Evolutionary conservation across 2,797 vertebrate genomes (phyloP).

Genomic region (Hippopotamyrus pictus): DNA sequence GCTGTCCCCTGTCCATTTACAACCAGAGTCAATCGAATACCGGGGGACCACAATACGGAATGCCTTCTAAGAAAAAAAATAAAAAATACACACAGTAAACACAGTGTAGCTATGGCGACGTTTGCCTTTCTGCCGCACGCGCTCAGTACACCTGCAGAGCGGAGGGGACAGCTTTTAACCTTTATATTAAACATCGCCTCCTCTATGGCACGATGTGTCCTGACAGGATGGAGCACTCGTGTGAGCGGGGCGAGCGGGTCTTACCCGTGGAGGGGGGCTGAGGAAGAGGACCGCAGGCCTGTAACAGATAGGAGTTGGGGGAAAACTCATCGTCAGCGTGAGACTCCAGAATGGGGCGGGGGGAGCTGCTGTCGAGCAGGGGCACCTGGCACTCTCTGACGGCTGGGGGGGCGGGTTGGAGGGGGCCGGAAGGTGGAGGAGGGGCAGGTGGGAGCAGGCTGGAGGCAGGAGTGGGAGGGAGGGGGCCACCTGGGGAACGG

Average conservation of each 20-base stretch:
- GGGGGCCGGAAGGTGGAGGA: constrained; percentile 67
- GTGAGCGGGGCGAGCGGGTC: constrained; percentile 30
- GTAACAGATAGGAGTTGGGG: constrained; percentile 78
- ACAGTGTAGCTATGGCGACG: not conserved
- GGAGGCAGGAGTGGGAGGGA: constrained; percentile 82
- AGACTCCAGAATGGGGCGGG: constrained; percentile 83
- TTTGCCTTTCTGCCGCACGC: not conserved
- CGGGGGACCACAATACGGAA: not conserved
- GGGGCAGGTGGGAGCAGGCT: constrained; percentile 77
- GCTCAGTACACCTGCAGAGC: not conserved
- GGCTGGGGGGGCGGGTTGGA: constrained; percentile 74
- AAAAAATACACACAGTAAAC: not conserved
- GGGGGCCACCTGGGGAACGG: constrained; percentile 78
- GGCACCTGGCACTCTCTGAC: constrained; percentile 77
- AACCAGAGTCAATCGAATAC: not conserved
- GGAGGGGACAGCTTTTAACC: not conserved
- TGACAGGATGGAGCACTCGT: not conserved
- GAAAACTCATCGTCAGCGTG: constrained; percentile 81
- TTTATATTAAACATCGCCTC: not conserved
- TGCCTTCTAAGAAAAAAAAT: not conserved
- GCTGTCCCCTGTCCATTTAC: not conserved
- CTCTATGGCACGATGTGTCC: not conserved
- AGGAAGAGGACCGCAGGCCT: constrained; percentile 71
- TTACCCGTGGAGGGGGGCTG: constrained; percentile 75
- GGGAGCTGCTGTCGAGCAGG: constrained; percentile 81